phyloP scores from a whole-genome alignment of 2,797 vertebrate genomes.

The Leptoclinus maculatus region DNA sequence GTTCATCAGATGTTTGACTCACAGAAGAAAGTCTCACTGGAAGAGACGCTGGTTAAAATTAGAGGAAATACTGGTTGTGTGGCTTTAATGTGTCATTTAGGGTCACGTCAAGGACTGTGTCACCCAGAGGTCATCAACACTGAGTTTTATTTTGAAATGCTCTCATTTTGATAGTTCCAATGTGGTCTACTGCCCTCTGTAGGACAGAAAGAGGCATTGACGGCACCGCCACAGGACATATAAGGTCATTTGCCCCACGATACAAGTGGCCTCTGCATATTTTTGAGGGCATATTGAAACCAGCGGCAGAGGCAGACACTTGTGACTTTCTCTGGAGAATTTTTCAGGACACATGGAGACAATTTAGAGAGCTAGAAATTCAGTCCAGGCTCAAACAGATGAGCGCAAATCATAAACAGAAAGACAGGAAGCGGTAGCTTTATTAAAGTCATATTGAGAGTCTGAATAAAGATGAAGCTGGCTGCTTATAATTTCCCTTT shows the following conservation, averaged over 20 bases:
- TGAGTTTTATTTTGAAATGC: slow-evolving; percentile 39
- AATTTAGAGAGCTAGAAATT: slow-evolving; percentile 37
- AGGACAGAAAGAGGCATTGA: neutral
- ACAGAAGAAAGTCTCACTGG: neutral
- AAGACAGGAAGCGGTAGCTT: slow-evolving; percentile 9
- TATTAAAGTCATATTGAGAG: neutral
- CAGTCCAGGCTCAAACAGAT: neutral
- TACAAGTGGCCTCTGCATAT: slow-evolving; percentile 18
- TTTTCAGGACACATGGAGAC: slow-evolving; percentile 40
- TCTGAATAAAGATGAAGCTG: slow-evolving; percentile 1
- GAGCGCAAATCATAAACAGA: slow-evolving; percentile 32
- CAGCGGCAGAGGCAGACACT: neutral
- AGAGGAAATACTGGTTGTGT: slow-evolving; percentile 8
- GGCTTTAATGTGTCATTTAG: slow-evolving; percentile 21
- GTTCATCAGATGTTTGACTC: slow-evolving; percentile 16
- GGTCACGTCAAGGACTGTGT: slow-evolving; percentile 22
- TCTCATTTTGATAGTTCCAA: neutral
- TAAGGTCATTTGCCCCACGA: slow-evolving; percentile 25
- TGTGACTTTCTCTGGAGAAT: slow-evolving; percentile 17
- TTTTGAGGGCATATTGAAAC: slow-evolving; percentile 38
- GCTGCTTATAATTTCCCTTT: neutral
- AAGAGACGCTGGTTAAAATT: neutral
- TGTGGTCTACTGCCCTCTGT: slow-evolving; percentile 59
- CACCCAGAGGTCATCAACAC: slow-evolving; percentile 22
- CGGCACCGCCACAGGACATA: slow-evolving; percentile 6